Percentiles rank a stretch among this genome's conserved stretches.
Conservation (phyloP, 2,797 vertebrate genomes). For the Cyclopterus lumpus region DNA sequence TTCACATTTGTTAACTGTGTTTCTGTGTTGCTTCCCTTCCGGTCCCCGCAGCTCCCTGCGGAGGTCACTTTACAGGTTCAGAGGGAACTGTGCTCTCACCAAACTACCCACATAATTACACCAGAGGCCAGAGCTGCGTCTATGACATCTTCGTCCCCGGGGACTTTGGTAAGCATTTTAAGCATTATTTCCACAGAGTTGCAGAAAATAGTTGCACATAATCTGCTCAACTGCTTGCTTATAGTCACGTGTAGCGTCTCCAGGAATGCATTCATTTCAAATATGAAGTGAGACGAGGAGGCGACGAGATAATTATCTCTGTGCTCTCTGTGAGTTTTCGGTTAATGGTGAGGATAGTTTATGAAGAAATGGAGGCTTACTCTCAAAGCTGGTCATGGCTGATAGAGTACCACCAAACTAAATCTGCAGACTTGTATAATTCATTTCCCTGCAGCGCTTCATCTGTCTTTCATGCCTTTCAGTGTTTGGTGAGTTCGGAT, state of each 20-base stretch:
- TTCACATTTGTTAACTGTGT: conserved; percentile 56
- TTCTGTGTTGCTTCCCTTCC: conserved; percentile 55
- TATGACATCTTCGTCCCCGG: conserved; percentile 95
- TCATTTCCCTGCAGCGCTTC: conserved; percentile 36
- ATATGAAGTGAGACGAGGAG: conserved; percentile 5
- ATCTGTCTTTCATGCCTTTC: conserved; percentile 39
- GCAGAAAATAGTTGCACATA: conserved; percentile 13
- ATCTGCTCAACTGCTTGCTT: conserved; percentile 13
- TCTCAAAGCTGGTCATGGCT: conserved; percentile 46
- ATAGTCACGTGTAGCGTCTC: background rate
- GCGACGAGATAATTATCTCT: conserved; percentile 21
- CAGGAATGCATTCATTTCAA: conserved; percentile 26
- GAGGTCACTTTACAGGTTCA: conserved; percentile 93
- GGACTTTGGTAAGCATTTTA: conserved; percentile 92
- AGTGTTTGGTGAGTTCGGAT: conserved; percentile 36
- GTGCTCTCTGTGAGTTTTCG: conserved; percentile 36
- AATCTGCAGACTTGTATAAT: conserved; percentile 43
- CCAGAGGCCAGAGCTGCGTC: conserved; percentile 91
- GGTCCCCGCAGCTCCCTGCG: conserved; percentile 90
- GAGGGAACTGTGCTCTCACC: conserved; percentile 97
- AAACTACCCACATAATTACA: conserved; percentile 98
- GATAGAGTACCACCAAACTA: conserved; percentile 28
- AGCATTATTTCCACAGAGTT: conserved; percentile 43
- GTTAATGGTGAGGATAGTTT: conserved; percentile 35
- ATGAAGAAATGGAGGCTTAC: conserved; percentile 24